These are phyloP conservation scores for Pomatostomus ruficeps DNA, from an alignment of 2,113 vertebrate species.

Conservation along the genomic window DNA sequence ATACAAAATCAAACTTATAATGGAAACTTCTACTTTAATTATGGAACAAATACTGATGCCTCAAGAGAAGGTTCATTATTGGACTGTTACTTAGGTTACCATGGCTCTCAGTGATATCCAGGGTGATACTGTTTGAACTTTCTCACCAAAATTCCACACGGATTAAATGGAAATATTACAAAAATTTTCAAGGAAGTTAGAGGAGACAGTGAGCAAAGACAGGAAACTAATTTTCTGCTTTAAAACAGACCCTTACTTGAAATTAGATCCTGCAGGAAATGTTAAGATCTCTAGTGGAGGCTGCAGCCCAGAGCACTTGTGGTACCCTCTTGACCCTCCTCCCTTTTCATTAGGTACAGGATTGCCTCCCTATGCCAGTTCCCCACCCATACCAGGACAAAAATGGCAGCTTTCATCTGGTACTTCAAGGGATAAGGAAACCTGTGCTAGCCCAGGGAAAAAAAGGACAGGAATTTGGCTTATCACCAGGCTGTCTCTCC, in stretches of 20 bases:
- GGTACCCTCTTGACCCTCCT: neutral
- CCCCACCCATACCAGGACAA: neutral
- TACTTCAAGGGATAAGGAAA: neutral
- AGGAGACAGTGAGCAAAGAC: neutral
- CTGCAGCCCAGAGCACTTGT: neutral
- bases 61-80: neutral
- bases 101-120: neutral
- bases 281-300: neutral
- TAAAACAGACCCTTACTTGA: neutral
- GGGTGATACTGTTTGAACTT: neutral
- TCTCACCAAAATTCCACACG: neutral
- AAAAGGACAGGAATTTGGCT: neutral
- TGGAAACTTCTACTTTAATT: neutral
- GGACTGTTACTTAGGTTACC: neutral
- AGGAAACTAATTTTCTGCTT: neutral
- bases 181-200: neutral
- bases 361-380: neutral
- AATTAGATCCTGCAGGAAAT: neutral
- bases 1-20: neutral
- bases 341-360: neutral
- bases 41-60: neutral
- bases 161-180: neutral
- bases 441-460: neutral
- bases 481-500: neutral
- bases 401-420: neutral